phyloP scores from a whole-genome alignment of 1,140 invertebrate species.

The Rhysida immarginata region DNA sequence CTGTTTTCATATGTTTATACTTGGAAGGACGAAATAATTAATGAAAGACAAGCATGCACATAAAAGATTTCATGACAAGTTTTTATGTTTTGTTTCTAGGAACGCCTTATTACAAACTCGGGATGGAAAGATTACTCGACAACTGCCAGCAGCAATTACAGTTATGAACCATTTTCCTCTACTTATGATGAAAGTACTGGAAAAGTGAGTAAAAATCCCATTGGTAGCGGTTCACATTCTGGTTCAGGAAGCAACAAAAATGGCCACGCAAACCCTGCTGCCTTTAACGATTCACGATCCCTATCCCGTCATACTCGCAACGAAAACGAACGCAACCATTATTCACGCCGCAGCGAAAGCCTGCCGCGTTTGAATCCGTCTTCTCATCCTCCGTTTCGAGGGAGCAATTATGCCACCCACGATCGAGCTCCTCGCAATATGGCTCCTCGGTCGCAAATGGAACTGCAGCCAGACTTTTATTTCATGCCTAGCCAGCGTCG shows the following conservation, averaged over 20 bases:
- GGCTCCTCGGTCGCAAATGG: slow-evolving; percentile 19
- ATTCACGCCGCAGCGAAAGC: slow-evolving; percentile 8
- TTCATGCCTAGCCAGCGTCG: slow-evolving; percentile 88
- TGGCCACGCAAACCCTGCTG: neutral
- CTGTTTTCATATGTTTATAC: too few relatives aligned
- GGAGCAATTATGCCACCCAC: slow-evolving; percentile 34
- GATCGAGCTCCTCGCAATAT: slow-evolving; percentile 17
- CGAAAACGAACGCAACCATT: neutral
- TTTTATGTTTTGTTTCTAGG: slow-evolving; percentile 40
- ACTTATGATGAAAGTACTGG: slow-evolving; percentile 45
- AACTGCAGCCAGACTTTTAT: slow-evolving; percentile 67
- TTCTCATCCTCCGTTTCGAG: slow-evolving; percentile 9
- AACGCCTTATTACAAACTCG: slow-evolving; percentile 59
- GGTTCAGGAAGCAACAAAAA: neutral
- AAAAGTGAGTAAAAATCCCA: neutral
- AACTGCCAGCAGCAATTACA: slow-evolving; percentile 62
- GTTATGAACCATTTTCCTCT: slow-evolving; percentile 67
- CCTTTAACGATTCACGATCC: neutral
- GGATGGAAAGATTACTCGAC: slow-evolving; percentile 74
- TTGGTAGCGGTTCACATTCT: slow-evolving; percentile 18
- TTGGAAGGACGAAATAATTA: too few relatives aligned
- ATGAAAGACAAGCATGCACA: too few relatives aligned
- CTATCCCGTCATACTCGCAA: neutral
- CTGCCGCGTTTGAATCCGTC: slow-evolving; percentile 18
- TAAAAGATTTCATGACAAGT: too few relatives aligned